Percentiles rank a stretch among this genome's conserved stretches.
Evolutionary conservation across 2,888 invertebrate species (phyloP).

Genomic region (Caenorhabditis angaria): DNA sequence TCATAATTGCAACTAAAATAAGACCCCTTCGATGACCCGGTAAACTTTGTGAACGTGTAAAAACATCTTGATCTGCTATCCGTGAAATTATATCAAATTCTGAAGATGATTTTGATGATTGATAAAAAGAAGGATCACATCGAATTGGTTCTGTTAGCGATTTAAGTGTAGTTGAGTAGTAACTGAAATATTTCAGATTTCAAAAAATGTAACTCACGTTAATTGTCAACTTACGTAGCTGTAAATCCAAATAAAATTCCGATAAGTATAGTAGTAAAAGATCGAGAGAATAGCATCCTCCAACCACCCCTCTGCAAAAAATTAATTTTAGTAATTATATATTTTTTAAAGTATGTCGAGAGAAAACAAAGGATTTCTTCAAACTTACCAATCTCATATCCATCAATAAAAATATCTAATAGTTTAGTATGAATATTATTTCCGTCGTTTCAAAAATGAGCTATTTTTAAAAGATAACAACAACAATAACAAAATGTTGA

Average conservation of each 20-base stretch:
- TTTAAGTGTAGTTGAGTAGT: conserved; percentile 30
- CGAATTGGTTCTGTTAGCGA: conserved; percentile 24
- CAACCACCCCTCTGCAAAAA: conserved; percentile 34
- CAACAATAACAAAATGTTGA: background rate
- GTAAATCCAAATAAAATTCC: conserved; percentile 51
- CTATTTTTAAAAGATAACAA: background rate
- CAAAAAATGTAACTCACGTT: background rate
- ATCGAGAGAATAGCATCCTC: conserved; percentile 50
- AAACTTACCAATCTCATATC: conserved; percentile 10
- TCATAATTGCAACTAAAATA: conserved; percentile 55
- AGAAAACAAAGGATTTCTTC: background rate
- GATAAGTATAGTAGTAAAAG: conserved; percentile 35
- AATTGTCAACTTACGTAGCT: conserved; percentile 30
- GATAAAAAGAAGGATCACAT: conserved; percentile 13
- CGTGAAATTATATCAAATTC: conserved; percentile 4
- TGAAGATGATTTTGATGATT: background rate
- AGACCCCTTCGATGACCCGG: conserved; percentile 43
- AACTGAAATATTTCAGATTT: conserved; percentile 3
- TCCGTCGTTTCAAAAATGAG: conserved; percentile 8
- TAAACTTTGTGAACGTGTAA: conserved; percentile 27
- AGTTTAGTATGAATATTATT: background rate
- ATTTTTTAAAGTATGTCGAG: background rate
- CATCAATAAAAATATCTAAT: background rate
- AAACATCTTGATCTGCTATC: conserved; percentile 25
- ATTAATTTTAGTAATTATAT: background rate